phyloP scores from a whole-genome alignment of 2,113 vertebrate species.

The Oceanodroma tethys region DNA sequence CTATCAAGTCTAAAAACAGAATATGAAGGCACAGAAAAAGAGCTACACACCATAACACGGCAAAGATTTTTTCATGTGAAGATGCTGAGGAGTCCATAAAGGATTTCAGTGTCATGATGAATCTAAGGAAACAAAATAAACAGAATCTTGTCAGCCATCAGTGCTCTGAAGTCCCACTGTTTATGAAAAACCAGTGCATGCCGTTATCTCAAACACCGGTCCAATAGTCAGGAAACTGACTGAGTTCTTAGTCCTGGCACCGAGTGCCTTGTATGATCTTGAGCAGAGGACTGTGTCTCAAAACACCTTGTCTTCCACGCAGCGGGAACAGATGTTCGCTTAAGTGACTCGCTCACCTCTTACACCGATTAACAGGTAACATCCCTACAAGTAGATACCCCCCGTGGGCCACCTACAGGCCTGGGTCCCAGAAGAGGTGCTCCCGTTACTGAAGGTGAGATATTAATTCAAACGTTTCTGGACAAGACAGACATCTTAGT shows the following conservation, averaged over 20 bases:
- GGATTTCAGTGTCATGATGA: constrained; percentile 83
- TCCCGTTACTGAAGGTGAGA: neutral
- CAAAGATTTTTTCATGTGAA: constrained; percentile 83
- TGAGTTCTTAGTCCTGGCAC: neutral
- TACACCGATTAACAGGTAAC: neutral
- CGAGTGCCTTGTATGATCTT: neutral
- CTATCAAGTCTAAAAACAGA: neutral
- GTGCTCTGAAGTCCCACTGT: neutral
- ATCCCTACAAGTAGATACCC: neutral
- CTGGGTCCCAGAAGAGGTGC: neutral
- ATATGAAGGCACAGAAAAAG: neutral
- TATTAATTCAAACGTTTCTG: neutral
- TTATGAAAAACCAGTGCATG: neutral
- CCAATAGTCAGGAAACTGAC: neutral
- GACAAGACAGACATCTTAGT: neutral
- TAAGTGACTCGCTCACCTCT: neutral
- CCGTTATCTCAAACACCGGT: neutral
- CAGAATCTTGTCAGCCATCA: neutral
- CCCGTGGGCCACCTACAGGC: neutral
- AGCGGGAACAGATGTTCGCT: neutral
- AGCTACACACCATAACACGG: constrained; percentile 82
- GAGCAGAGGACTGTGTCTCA: neutral
- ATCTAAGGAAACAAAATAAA: constrained; percentile 69
- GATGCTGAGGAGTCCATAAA: constrained; percentile 74
- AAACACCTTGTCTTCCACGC: neutral